Conservation (phyloP, 2,888 invertebrate genomes). For the Melipona bicolor region DNA sequence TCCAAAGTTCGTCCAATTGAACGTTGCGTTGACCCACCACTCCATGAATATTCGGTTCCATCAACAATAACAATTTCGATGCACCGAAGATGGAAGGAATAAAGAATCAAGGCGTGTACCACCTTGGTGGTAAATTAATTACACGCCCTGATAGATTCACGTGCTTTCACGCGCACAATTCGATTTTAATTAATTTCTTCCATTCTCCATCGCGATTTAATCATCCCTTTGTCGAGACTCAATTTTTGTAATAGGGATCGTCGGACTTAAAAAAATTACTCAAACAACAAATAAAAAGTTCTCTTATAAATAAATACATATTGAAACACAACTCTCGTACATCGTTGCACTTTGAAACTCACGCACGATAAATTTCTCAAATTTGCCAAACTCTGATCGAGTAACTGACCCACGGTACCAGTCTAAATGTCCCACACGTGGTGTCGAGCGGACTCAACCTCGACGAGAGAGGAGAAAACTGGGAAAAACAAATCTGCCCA, state of each 20-base stretch:
- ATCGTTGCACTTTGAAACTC: not conserved
- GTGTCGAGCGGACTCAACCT: not conserved
- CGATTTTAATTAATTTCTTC: slow-evolving; percentile 24
- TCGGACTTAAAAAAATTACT: not conserved
- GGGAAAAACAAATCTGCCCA: not conserved
- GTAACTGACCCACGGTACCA: too few species aligned
- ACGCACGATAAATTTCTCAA: not conserved
- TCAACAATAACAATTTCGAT: slow-evolving; percentile 9
- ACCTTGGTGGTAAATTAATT: not conserved
- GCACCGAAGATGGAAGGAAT: not conserved
- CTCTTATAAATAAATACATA: not conserved
- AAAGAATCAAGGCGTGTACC: not conserved
- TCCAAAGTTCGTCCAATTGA: slow-evolving; percentile 34
- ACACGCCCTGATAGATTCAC: not conserved
- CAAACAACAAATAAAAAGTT: not conserved
- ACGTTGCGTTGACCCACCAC: not conserved
- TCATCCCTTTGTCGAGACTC: not conserved
- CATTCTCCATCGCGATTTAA: not conserved
- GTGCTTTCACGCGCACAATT: not conserved
- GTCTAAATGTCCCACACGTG: too few species aligned
- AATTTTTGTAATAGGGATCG: too few species aligned
- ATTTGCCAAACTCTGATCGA: not conserved
- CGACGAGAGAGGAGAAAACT: not conserved
- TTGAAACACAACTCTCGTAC: not conserved
- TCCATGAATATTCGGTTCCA: slow-evolving; percentile 19